Conservation (phyloP, 2,113 vertebrate genomes). For the Laticauda colubrina region DNA sequence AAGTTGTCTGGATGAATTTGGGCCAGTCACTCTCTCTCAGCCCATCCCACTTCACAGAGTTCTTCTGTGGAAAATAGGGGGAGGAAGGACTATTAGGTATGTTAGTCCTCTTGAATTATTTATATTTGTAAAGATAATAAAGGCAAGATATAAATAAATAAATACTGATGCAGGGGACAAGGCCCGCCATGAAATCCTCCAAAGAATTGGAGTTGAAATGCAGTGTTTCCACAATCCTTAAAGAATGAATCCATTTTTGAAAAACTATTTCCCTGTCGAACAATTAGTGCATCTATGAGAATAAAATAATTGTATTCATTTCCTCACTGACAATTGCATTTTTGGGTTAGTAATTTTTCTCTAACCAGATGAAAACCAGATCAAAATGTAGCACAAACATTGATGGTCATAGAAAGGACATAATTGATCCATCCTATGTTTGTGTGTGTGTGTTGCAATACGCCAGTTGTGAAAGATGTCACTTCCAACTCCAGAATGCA, state of each 20-base stretch:
- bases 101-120: neutral
- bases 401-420: slow-evolving; percentile 38
- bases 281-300: neutral
- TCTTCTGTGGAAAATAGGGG: neutral
- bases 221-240: neutral
- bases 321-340: neutral
- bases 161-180: neutral
- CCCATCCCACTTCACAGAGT: neutral
- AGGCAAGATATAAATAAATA: neutral
- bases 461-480: slow-evolving; percentile 30
- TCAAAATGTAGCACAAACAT: neutral
- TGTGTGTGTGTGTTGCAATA: slow-evolving; percentile 30
- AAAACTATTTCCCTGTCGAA: neutral
- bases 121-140: neutral
- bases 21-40: neutral
- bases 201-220: neutral
- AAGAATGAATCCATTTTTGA: neutral
- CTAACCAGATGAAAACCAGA: neutral
- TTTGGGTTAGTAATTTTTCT: neutral
- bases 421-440: slow-evolving; percentile 40
- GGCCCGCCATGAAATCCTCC: too few relatives aligned
- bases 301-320: neutral
- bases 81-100: neutral
- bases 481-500: slow-evolving; percentile 44
- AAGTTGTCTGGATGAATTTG: neutral